Evolutionary conservation across 2,797 vertebrate species (phyloP).

Genomic region (Acanthis flammea): DNA sequence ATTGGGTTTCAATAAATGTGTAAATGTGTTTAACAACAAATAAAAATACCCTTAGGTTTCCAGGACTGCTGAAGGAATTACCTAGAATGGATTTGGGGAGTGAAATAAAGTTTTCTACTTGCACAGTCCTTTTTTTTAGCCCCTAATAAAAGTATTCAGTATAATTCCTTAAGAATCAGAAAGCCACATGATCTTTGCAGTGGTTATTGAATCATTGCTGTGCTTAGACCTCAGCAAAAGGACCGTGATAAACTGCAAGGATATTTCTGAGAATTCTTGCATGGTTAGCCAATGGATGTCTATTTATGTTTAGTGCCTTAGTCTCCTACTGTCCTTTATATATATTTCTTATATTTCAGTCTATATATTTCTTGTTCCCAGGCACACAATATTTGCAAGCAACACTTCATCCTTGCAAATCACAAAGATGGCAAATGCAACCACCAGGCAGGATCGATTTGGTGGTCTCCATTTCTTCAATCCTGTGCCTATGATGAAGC

Average conservation of each 20-base stretch:
- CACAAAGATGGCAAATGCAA: conserved; percentile 86
- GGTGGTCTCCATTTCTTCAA: conserved; percentile 98
- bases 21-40: neutral
- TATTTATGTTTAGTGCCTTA: neutral
- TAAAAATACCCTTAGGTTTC: neutral
- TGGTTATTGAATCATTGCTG: neutral
- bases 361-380: conserved; percentile 42
- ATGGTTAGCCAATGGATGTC: neutral
- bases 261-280: neutral
- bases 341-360: too few species aligned
- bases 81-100: neutral
- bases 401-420: conserved; percentile 96
- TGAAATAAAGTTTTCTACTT: neutral
- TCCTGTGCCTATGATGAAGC: conserved; percentile 96
- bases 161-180: neutral
- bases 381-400: conserved; percentile 94
- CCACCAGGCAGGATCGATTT: conserved; percentile 89
- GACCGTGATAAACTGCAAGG: neutral
- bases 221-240: neutral
- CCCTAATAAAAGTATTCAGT: neutral
- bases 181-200: neutral
- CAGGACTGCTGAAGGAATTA: neutral
- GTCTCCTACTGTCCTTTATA: neutral
- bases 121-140: neutral
- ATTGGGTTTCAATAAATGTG: neutral